Evolutionary conservation across 2,113 vertebrate species (phyloP), one percentile per base, ranked within the genome.

Genomic region (Mus spicilegus): DNA sequence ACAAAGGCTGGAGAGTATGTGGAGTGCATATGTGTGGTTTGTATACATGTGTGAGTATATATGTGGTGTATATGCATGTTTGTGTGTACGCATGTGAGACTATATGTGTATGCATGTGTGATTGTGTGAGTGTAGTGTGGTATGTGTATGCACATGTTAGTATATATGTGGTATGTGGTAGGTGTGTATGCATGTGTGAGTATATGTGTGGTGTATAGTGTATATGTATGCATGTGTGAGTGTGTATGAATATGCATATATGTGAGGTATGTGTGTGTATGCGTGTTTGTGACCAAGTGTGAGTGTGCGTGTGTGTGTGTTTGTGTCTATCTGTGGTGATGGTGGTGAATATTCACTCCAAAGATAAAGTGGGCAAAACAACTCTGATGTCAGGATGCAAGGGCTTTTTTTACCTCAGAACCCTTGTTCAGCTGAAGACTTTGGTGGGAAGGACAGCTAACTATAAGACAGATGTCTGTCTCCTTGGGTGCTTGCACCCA

Each of bases 361-460:
- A 67, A 65, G 26, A 86, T 67, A 70, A 92, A 95, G 46, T 56
- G 82, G 42, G 70, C 95, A 92, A 39, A 67, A 89, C 54, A 90
- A 97, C 97, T 96, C 9, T 84, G 93, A 72, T 84, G 56, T 87
- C 58, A 46, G 16, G 87, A 80, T 76, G 77, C 28, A 85, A 69
- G 49, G 10, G 20, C 42, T 75, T 96, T 89, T 84, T 75, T 96
- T 82, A 94, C 54, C n/a, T 2, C 91, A 67, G 77, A 90, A 58
- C 7, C 92, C 63, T 4, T 70, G 78, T 86, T n/a, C 39, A 36
- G 22, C 80, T 5, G 63, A 84, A 94, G 86, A 90, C 12, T 70
- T 26, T 94, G 61, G 49, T 61, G 93, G 81, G 93, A 92, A 92
- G 58, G 11, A 75, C 81, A 91, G 22, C 33, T 87, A 89, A 94